Conservation (phyloP, 2,113 vertebrate species). For the Bostrychus sinensis region DNA sequence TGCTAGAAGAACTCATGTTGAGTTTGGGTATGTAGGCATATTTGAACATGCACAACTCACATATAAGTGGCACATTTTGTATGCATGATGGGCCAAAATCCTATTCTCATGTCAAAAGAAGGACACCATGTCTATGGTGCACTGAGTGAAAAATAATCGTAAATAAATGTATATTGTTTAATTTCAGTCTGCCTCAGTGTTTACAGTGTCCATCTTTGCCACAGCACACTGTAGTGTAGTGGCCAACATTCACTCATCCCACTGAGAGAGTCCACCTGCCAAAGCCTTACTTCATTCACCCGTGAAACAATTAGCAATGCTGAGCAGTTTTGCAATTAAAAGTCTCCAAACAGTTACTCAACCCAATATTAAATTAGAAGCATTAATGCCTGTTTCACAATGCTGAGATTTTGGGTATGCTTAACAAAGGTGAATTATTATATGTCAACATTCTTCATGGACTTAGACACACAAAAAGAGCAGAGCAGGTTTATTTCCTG, state of each 20-base stretch:
- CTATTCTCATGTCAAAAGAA: constrained; percentile 45
- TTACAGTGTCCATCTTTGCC: constrained; percentile 10
- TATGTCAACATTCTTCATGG: neutral
- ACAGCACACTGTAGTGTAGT: constrained; percentile 54
- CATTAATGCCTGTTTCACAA: constrained; percentile 78
- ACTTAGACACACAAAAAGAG: neutral
- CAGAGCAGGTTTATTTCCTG: neutral
- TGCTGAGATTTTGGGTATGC: neutral
- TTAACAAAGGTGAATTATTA: constrained; percentile 81
- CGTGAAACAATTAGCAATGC: constrained; percentile 82
- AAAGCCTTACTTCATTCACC: constrained; percentile 74
- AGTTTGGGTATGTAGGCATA: constrained; percentile 66
- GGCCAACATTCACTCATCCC: constrained; percentile 44
- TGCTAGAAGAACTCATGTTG: constrained; percentile 62
- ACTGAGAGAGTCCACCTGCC: constrained; percentile 73
- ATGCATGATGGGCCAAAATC: constrained; percentile 53
- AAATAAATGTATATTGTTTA: neutral
- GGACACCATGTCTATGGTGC: constrained; percentile 32
- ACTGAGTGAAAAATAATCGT: constrained; percentile 17
- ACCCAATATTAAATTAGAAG: constrained; percentile 80
- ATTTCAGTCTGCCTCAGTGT: neutral
- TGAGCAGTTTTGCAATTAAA: constrained; percentile 83
- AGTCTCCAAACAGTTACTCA: constrained; percentile 81
- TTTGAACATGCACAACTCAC: constrained; percentile 54
- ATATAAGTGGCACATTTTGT: constrained; percentile 62